Evolutionary conservation across 2,797 vertebrate species (phyloP), one percentile per base, ranked within the genome.

Genomic region (Brachyrhaphis roseni): DNA sequence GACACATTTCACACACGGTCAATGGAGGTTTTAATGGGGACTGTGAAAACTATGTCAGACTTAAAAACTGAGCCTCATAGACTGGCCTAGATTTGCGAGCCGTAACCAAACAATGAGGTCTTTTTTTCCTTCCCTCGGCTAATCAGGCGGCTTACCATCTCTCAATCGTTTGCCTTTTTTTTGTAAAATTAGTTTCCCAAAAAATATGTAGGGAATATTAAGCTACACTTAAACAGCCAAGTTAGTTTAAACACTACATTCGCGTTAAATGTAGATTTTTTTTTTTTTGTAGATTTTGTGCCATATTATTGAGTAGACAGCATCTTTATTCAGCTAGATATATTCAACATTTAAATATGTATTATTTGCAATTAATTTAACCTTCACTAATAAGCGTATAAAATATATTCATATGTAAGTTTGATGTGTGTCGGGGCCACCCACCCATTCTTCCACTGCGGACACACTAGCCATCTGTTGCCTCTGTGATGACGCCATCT

Each of bases 381-480:
- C 1, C 13, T 1, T 13, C 26, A 26, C 2, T 12, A 39, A 71
- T 70, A 18, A 1, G 1, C 46, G 0, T n/a, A 23, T 66, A 1
- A 57, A 7, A 43, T 57, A 23, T 59, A 62, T 74, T 71, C 64
- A 75, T 80, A 4, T 46, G 43, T 28, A 73, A 82, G 78, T 86
- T 79, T 75, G 68, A 79, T 89, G 88, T 88, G 87, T 84, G 83
- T 43, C 72, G 62, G 82, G 88, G 91, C 91, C 92, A 91, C 90
- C 90, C 90, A 89, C 89, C 88, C 90, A 79, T 92, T 89, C 90
- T 90, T 88, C 79, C 92, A 92, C 90, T 93, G 94, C 93, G 92
- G 93, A 94, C 92, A 92, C 93, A 93, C 90, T 91, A 84, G 93
- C 93, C 95, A 96, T 96, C 95, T 96, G 95, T 96, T 96, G 95